Evolutionary conservation across 2,797 vertebrate genomes (phyloP), one percentile per base, ranked within the genome.

Genomic region (Tangara arthus): DNA sequence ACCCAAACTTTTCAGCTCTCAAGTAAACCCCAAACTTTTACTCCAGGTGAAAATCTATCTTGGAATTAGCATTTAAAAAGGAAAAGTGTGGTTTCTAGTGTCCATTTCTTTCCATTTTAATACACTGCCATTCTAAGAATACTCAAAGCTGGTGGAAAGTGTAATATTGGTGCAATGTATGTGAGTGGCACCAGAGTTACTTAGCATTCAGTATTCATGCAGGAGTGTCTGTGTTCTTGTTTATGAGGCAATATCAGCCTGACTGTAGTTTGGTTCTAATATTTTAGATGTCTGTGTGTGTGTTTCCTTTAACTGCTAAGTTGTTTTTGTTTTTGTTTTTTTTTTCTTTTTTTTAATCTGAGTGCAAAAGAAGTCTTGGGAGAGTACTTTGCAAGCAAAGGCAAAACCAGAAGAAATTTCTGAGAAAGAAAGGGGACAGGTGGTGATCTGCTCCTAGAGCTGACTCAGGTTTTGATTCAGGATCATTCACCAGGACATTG

Each of bases 11-110:
- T 30, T 56, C 73, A 65, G 26, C 39, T 91, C 30, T 75, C 44
- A 63, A 79, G 44, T 52, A 84, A 86, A 60, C 14, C 13, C 53
- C 30, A 34, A 44, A 82, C 21, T 69, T 57, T 30, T 64, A 28
- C 10, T 18, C 8, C 9, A 32, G 27, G 30, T 84, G 63, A 60
- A 91, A 80, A 89, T 32, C 21, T 85, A 0, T 70, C 89, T 82
- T 66, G 39, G 23, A 93, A 78, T 89, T 87, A 78, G 27, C 50
- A 61, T 91, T 89, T 78, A 26, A 64, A 75, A 87, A 80, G 21
- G 27, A 13, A 61, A 89, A 82, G 3, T 76, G 19, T 41, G 24
- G 23, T 65, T 94, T 91, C 42, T 79, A 21, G 27, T 52, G 30
- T 61, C 50, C 55, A 87, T 84, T 59, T 27, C 22, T 80, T 85